phyloP scores from a whole-genome alignment of 1,140 invertebrate genomes.

The Pseudomyrmex dendroicus region DNA sequence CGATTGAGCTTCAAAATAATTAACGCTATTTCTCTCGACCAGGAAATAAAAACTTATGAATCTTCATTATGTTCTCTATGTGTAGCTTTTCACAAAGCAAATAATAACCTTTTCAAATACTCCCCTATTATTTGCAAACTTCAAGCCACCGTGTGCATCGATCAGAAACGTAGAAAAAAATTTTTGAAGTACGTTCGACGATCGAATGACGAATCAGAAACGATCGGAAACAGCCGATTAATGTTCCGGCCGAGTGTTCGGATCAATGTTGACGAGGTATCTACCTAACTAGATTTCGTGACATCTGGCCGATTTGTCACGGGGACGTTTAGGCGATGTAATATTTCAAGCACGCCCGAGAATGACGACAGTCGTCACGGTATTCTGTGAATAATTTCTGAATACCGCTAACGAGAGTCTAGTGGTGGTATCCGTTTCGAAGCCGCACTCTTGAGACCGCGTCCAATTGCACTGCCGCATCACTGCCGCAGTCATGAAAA shows the following conservation, averaged over 20 bases:
- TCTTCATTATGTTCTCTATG: not conserved
- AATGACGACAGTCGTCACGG: slow-evolving; percentile 63
- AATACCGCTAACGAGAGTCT: slow-evolving; percentile 84
- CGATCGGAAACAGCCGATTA: slow-evolving; percentile 76
- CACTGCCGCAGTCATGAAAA: slow-evolving; percentile 36
- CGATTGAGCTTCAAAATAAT: slow-evolving; percentile 1
- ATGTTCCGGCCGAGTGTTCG: slow-evolving; percentile 69
- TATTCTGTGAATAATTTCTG: slow-evolving; percentile 83
- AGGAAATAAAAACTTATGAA: not conserved
- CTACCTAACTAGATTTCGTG: slow-evolving; percentile 80
- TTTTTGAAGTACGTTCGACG: not conserved
- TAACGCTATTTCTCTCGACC: not conserved
- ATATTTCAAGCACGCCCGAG: slow-evolving; percentile 64
- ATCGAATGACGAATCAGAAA: slow-evolving; percentile 73
- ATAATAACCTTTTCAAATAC: slow-evolving; percentile 9
- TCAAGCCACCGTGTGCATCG: slow-evolving; percentile 45
- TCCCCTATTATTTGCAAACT: slow-evolving; percentile 44
- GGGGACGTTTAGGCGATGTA: slow-evolving; percentile 72
- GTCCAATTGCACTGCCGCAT: slow-evolving; percentile 68
- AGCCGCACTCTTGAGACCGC: slow-evolving; percentile 67
- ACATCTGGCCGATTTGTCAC: slow-evolving; percentile 83
- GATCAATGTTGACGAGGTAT: slow-evolving; percentile 74
- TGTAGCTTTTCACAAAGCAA: slow-evolving; percentile 14
- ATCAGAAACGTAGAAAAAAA: slow-evolving; percentile 19
- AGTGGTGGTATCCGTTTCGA: slow-evolving; percentile 73